Percentiles rank a stretch among this genome's conserved stretches.
Evolutionary conservation across 1,140 invertebrate genomes (phyloP).

Genomic region (Chionoecetes opilio): DNA sequence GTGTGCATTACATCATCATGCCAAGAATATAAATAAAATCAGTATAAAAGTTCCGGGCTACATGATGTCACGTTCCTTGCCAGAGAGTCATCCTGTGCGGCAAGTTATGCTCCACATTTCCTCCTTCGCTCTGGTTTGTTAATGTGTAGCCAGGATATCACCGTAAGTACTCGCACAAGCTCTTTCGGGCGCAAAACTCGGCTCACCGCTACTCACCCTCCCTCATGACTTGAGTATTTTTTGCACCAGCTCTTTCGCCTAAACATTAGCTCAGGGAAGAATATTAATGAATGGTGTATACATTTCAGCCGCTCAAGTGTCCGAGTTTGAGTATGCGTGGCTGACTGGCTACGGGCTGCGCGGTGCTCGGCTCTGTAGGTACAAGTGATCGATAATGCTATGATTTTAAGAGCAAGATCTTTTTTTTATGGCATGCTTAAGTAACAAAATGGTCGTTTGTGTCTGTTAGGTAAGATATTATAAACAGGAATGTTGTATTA

Average conservation of each 20-base stretch:
- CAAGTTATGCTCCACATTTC: too few relatives aligned
- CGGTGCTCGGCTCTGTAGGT: neutral
- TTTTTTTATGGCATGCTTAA: neutral
- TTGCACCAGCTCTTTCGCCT: neutral
- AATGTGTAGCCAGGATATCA: too few relatives aligned
- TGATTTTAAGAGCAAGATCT: slow-evolving; percentile 7
- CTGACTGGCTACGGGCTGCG: too few relatives aligned
- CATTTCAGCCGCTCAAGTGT: neutral
- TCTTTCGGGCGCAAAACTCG: too few relatives aligned
- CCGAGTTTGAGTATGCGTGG: neutral
- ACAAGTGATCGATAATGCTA: slow-evolving; percentile 4
- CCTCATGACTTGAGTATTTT: slow-evolving; percentile 3
- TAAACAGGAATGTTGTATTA: too few relatives aligned
- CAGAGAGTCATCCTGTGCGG: too few relatives aligned
- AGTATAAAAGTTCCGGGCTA: too few relatives aligned
- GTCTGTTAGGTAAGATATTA: neutral
- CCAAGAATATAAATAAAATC: too few relatives aligned
- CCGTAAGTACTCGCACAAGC: too few relatives aligned
- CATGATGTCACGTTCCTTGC: too few relatives aligned
- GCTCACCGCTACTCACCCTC: neutral
- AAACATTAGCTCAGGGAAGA: neutral
- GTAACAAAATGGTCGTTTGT: neutral
- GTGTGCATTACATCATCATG: too few relatives aligned
- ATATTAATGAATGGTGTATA: slow-evolving; percentile 13
- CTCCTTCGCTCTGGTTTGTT: too few relatives aligned